Conservation (phyloP, 2,113 vertebrate genomes). For the Trochalopteron elliotii region DNA sequence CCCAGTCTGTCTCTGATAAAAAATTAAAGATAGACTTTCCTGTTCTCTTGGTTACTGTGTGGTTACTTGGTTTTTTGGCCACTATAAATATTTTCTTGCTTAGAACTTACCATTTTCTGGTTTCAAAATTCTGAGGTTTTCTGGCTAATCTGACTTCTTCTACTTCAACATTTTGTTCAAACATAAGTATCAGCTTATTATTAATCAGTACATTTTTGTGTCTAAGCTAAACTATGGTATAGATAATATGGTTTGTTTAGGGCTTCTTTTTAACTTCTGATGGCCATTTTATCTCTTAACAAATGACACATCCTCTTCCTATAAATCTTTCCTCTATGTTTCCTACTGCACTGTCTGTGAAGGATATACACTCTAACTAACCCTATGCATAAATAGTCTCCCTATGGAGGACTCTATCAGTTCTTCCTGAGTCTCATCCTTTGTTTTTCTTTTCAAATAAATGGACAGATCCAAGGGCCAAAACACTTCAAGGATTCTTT, state of each 20-base stretch:
- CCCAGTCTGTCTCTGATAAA: neutral
- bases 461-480: neutral
- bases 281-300: neutral
- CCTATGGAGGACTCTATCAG: neutral
- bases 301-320: neutral
- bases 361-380: neutral
- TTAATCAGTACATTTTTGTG: neutral
- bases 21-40: neutral
- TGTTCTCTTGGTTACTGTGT: neutral
- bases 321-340: neutral
- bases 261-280: neutral
- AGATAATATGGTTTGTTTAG: fast-evolving
- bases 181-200: neutral
- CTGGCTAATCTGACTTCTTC: neutral
- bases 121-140: neutral
- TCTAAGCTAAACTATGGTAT: neutral
- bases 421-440: neutral
- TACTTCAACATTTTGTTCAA: neutral
- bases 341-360: neutral
- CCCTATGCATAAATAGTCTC: neutral
- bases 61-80: neutral
- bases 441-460: neutral
- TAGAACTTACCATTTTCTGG: neutral
- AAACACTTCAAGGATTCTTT: neutral
- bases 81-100: neutral